phyloP scores from a whole-genome alignment of 2,797 vertebrate genomes.

The Mormyrops boulengeri region DNA sequence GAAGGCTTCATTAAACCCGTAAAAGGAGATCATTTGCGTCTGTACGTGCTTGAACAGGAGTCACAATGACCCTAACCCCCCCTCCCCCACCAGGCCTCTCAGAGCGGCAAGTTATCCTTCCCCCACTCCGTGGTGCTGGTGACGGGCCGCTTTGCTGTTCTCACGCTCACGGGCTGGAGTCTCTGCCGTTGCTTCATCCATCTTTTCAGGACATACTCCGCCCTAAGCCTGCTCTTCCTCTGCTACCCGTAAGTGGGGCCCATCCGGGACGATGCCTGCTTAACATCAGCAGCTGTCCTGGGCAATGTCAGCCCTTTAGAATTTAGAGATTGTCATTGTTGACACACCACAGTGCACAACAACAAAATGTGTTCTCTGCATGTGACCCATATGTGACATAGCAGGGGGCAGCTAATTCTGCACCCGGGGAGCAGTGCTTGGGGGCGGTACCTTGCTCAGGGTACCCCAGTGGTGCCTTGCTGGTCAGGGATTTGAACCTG shows the following conservation, averaged over 20 bases:
- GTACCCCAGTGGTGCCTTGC: too few relatives aligned
- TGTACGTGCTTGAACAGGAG: too few relatives aligned
- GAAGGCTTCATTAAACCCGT: too few relatives aligned
- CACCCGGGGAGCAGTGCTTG: too few relatives aligned
- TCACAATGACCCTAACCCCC: neutral
- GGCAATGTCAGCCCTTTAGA: neutral
- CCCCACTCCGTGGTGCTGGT: constrained; percentile 88
- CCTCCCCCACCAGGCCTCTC: constrained; percentile 72
- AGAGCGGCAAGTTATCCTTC: constrained; percentile 86
- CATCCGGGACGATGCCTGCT: neutral
- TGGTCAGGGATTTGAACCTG: too few relatives aligned
- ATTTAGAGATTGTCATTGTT: too few relatives aligned
- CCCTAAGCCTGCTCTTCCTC: constrained; percentile 93
- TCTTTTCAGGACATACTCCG: constrained; percentile 90
- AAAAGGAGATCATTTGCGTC: too few relatives aligned
- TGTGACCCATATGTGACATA: too few relatives aligned
- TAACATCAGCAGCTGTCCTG: neutral
- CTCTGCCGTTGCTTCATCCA: constrained; percentile 90
- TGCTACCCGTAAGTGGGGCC: constrained; percentile 88
- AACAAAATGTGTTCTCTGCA: too few relatives aligned
- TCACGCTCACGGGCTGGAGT: constrained; percentile 93
- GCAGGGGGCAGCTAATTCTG: too few relatives aligned
- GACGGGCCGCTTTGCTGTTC: constrained; percentile 84
- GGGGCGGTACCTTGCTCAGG: too few relatives aligned
- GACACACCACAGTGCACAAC: too few relatives aligned